These are phyloP conservation scores for Netelia inedita DNA, from an alignment of 2,888 invertebrate genomes.

Conservation along the genomic window DNA sequence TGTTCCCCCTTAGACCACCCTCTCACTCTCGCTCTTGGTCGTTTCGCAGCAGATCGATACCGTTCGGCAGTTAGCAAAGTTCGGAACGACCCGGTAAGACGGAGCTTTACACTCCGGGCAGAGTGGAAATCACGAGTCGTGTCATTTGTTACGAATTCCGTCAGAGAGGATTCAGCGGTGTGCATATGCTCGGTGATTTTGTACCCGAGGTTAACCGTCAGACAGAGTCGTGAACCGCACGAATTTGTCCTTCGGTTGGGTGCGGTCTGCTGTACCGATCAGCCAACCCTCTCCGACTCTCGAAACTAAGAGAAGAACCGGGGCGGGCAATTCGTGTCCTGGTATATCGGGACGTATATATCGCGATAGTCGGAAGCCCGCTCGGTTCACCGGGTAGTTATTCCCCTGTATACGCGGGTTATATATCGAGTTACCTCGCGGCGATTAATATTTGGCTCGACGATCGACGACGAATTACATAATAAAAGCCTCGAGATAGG, in stretches of 20 bases:
- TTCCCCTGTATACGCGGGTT: neutral
- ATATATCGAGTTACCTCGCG: neutral
- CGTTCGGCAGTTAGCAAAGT: neutral
- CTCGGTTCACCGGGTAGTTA: slow-evolving; percentile 15
- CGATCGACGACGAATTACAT: neutral
- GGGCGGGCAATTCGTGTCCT: neutral
- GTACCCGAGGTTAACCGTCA: slow-evolving; percentile 60
- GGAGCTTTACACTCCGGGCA: neutral
- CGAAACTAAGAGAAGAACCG: slow-evolving; percentile 29
- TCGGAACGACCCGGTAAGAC: neutral
- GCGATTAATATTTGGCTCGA: slow-evolving; percentile 6
- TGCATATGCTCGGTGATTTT: slow-evolving; percentile 53
- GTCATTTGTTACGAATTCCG: slow-evolving; percentile 44
- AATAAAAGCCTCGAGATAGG: neutral
- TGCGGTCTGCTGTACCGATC: slow-evolving; percentile 58
- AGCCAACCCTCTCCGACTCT: slow-evolving; percentile 3
- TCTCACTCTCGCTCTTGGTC: neutral
- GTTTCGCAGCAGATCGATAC: slow-evolving; percentile 29
- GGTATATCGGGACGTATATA: slow-evolving; percentile 34
- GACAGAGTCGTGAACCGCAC: slow-evolving; percentile 53
- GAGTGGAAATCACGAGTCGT: slow-evolving; percentile 61
- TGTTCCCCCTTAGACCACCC: neutral
- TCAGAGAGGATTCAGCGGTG: slow-evolving; percentile 27
- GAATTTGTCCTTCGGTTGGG: slow-evolving; percentile 62
- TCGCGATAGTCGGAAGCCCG: slow-evolving; percentile 14